Base-by-base conservation (phyloP, 2,797 vertebrate species). In the Ispidina lecontei region DNA sequence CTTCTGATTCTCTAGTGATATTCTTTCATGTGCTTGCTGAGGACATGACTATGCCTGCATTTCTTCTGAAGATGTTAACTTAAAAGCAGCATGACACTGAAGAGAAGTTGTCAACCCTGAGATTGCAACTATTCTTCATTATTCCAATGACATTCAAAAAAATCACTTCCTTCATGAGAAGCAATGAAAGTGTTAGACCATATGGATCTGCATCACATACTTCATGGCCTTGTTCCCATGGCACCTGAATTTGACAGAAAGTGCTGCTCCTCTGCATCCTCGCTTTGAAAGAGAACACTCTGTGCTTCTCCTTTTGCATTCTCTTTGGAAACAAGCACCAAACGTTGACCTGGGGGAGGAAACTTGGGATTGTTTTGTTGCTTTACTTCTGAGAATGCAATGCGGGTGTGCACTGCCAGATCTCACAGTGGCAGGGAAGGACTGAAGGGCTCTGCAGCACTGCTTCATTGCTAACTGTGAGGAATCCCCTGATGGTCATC, bases 1-100 rank as follows among this genome's bases (percentile, higher is more conserved):
- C 85, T 90, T 90, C 72, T 54, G 65, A 37, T 85, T 94, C 84
- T 90, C 73, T 96, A 86, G 84, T 96, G 91, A 89, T 97, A 74
- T 94, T 97, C 97, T 97, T 95, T 97, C 91, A 35, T 96, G 95
- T 95, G 87, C 76, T 94, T 87, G 89, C 71, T 73, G 43, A 91
- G 91, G 81, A 90, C 59, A 62, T 37, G 92, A 74, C 85, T 94
- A 75, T 75, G 94, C 86, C 94, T 95, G 67, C 41, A 67, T 93
- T 93, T 92, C 80, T 90, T 84, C 47, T 87, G 8, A 93, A 90
- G 84, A 79, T 95, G 91, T 95, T 93, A 92, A 96, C 95, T 93
- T 90, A 91, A 79, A 93, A 93, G 78, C 86, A 93, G 69, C 78
- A 43, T 89, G 86, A 90, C 84, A 44, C 88, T 65, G n/a, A 63